These are phyloP conservation scores for Trachythela sp. DNA, from an alignment of 64 coral and sea anemone species.

Conservation along the genomic window DNA sequence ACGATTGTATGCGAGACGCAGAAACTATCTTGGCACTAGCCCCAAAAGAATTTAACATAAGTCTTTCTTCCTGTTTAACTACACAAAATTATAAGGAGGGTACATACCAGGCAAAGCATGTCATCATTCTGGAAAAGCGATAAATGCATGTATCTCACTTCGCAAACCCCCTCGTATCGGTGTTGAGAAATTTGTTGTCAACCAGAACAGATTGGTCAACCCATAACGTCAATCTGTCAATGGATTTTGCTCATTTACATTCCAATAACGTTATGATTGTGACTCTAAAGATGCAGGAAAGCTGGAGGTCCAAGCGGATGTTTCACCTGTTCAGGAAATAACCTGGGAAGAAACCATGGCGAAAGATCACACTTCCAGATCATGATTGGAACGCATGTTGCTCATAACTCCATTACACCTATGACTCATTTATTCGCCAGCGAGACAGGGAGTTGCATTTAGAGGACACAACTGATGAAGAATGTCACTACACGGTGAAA, in stretches of 20 bases:
- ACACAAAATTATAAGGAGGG: neutral
- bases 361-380: slow-evolving; percentile 34
- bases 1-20: neutral
- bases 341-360: slow-evolving; percentile 50
- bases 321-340: slow-evolving; percentile 41
- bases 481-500: neutral
- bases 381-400: slow-evolving; percentile 11
- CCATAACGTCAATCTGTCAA: neutral
- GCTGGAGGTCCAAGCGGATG: slow-evolving; percentile 28
- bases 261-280: slow-evolving; percentile 31
- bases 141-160: neutral
- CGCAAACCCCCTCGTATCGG: neutral
- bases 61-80: neutral
- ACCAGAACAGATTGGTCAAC: neutral
- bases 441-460: neutral
- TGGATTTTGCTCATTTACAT: neutral
- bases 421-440: slow-evolving; percentile 19
- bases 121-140: neutral
- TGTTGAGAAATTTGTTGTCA: neutral
- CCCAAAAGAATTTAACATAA: neutral
- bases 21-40: neutral
- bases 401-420: neutral
- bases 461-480: neutral
- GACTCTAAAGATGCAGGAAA: slow-evolving; percentile 68
- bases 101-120: neutral